Base-by-base conservation (phyloP, 2,113 vertebrate genomes). In the Alexandromys fortis region DNA sequence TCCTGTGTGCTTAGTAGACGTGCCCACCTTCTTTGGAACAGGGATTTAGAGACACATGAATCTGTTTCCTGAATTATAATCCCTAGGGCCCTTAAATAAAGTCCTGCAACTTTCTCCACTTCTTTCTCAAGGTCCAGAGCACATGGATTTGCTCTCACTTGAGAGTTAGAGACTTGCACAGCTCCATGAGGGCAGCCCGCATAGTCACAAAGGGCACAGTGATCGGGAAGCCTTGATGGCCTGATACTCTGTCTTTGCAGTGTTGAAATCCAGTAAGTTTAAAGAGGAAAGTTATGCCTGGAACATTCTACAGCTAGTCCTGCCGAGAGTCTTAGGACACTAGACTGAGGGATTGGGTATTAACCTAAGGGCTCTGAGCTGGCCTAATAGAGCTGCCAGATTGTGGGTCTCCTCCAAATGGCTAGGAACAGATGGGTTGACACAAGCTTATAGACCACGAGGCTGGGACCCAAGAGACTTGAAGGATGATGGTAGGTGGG, bases 171-270 rank as follows among this genome's bases (percentile, higher is more conserved):
- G 7, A 85, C 9, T 49, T 7, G 22, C 49, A 14, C 19, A 17
- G 19, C 72, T 38, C 6, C 3, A 33, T 30, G 33, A 3, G 7
- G 0, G 2, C 4, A 82, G 5, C 35, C 4, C 1, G 28, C 3
- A n/a, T 14, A 24, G 17, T 49, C 7, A 14, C 26, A 11, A 47
- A 30, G 35, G 5, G 0, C 33, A 30, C 47, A 0, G 3, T 2
- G 3, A 42, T 77, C 0, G 35, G 11, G 24, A 55, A n/a, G 16
- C 1, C 14, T 6, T 67, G 38, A 12, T 76, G 11, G 16, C 17
- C 28, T 33, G 38, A 73, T 22, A 14, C 16, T 79, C 33, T 81
- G 45, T 11, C 33, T 38, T 35, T 0, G 1, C 38, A 38, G 72
- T 91, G 72, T 82, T 86, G 81, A 72, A 42, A 77, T 76, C 65